Percentiles rank a stretch among this genome's conserved stretches.
These are phyloP conservation scores for Hafferia zeledoni DNA, from an alignment of 2,797 vertebrate species.

Conservation along the genomic window DNA sequence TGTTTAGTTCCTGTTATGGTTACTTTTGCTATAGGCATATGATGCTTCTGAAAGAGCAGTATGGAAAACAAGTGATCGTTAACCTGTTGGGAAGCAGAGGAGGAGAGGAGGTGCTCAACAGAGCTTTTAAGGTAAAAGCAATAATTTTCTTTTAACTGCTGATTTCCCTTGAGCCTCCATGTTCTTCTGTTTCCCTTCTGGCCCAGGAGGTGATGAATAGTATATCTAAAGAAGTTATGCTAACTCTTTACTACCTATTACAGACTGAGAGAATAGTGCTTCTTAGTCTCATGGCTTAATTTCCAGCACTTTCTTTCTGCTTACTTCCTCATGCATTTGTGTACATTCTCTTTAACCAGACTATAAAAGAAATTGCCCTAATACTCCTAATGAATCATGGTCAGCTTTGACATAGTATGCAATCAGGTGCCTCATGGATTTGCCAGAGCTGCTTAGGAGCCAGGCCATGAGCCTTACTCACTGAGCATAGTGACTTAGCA, in stretches of 20 bases:
- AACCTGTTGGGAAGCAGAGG: conserved; percentile 82
- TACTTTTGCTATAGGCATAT: conserved; percentile 77
- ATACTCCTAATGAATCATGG: not conserved
- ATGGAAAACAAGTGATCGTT: conserved; percentile 83
- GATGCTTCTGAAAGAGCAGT: conserved; percentile 83
- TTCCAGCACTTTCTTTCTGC: not conserved
- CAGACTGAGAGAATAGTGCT: not conserved
- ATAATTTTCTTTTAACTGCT: not conserved
- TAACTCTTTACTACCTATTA: not conserved
- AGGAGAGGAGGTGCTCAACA: conserved; percentile 82
- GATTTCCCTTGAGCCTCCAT: not conserved
- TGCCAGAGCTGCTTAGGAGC: not conserved
- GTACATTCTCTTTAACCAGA: not conserved
- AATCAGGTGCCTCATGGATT: not conserved
- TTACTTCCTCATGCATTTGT: not conserved
- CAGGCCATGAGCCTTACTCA: not conserved
- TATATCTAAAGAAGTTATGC: not conserved
- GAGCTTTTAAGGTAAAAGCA: conserved; percentile 82
- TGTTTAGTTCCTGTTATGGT: not conserved
- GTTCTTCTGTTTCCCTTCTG: conserved; percentile 15
- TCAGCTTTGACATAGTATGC: not conserved
- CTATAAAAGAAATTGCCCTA: not conserved
- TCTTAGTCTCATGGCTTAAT: not conserved
- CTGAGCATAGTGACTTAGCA: not conserved
- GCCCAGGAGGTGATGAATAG: not conserved